Evolutionary conservation across 2,113 vertebrate genomes (phyloP).

Genomic region (Pipra filicauda): DNA sequence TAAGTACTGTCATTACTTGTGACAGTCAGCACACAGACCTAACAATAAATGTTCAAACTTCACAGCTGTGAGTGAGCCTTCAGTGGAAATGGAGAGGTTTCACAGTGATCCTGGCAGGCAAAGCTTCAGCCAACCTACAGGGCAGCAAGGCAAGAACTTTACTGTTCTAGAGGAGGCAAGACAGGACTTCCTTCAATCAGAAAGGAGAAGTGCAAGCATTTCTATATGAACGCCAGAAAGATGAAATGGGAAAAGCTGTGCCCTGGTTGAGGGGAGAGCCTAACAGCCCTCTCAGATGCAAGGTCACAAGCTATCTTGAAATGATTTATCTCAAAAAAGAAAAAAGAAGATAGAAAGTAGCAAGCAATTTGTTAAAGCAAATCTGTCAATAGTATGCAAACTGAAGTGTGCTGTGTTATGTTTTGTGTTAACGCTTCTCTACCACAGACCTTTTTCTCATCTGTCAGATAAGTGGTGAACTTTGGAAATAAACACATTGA

Average conservation of each 20-base stretch:
- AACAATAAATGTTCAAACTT: background rate
- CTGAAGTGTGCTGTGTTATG: background rate
- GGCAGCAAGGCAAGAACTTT: background rate
- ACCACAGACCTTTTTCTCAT: background rate
- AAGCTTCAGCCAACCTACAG: background rate
- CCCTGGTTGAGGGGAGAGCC: background rate
- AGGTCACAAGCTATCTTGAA: background rate
- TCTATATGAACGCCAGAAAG: background rate
- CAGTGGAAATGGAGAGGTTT: background rate
- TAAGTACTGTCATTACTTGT: background rate
- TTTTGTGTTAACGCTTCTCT: background rate
- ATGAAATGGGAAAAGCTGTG: background rate
- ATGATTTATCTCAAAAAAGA: background rate
- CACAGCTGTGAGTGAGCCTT: background rate
- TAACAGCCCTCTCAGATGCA: background rate
- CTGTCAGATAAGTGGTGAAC: background rate
- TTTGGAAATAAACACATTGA: slow-evolving; percentile 7
- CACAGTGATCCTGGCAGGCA: background rate
- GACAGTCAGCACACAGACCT: background rate
- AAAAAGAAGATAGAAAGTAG: background rate
- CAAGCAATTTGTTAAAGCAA: background rate
- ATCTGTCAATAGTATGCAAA: background rate
- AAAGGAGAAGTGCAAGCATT: background rate
- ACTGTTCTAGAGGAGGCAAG: background rate
- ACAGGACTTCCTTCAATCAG: background rate